Evolutionary conservation across 2,113 vertebrate genomes (phyloP).

Genomic region (Ifrita kowaldi): DNA sequence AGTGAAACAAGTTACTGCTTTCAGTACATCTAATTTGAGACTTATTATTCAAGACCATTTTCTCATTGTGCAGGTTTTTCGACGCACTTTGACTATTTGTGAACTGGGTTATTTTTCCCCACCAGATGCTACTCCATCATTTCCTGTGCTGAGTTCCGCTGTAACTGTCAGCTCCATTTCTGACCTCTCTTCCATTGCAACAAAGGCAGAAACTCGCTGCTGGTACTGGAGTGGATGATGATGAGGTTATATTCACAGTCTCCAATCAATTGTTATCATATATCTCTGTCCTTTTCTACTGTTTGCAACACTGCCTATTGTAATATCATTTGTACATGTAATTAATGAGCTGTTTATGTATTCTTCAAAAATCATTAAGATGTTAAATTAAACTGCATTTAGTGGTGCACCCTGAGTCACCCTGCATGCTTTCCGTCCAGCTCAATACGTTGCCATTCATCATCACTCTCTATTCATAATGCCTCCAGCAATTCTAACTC

Average conservation of each 20-base stretch:
- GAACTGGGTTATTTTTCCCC: neutral
- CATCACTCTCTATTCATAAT: neutral
- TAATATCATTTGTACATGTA: constrained; percentile 15
- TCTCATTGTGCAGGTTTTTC: neutral
- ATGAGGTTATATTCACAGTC: neutral
- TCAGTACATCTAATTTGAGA: neutral
- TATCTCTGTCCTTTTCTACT: constrained; percentile 3
- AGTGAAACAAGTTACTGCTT: neutral
- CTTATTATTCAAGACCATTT: neutral
- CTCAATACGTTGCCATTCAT: neutral
- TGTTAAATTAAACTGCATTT: constrained; percentile 4
- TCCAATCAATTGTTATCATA: neutral
- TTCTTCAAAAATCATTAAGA: constrained; percentile 49
- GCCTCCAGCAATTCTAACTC: neutral
- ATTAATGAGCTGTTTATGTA: constrained; percentile 50
- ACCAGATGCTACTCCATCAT: neutral
- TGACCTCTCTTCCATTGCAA: neutral
- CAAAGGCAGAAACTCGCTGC: neutral
- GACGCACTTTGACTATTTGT: neutral
- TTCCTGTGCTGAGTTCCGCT: neutral
- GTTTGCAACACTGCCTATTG: neutral
- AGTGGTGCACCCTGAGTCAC: neutral
- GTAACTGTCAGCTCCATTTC: neutral
- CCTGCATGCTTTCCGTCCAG: neutral
- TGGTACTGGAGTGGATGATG: neutral